phyloP scores from a whole-genome alignment of 2,113 vertebrate species.

The Phrynocephalus versicolor region DNA sequence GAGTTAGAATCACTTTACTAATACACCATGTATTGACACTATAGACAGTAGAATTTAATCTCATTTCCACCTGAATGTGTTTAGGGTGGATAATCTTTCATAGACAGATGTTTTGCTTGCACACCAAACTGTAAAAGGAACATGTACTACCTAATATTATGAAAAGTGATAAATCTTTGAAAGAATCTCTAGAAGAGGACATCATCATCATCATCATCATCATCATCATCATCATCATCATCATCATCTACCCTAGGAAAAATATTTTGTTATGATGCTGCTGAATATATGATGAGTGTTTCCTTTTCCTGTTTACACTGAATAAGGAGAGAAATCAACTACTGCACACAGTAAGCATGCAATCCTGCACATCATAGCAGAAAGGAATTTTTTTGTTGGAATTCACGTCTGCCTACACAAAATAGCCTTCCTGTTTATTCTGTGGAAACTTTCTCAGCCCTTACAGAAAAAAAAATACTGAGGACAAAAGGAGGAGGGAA shows the following conservation, averaged over 20 bases:
- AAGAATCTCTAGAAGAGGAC: too few relatives aligned
- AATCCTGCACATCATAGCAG: neutral
- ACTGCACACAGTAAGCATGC: neutral
- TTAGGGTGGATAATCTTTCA: neutral
- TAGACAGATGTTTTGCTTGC: neutral
- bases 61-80: neutral
- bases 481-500: neutral
- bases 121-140: neutral
- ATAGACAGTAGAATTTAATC: neutral
- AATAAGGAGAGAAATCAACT: neutral
- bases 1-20: neutral
- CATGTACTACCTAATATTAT: neutral
- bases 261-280: neutral
- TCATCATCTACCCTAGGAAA: too few relatives aligned
- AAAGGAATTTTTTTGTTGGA: constrained; percentile 8
- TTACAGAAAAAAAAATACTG: neutral
- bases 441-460: neutral
- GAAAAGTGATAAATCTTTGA: too few relatives aligned
- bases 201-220: too few relatives aligned
- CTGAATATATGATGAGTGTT: neutral
- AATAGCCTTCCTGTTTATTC: constrained; percentile 6
- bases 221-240: too few relatives aligned
- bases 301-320: constrained; percentile 22
- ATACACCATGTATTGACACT: neutral
- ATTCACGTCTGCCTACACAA: neutral